Evolutionary conservation across 2,797 vertebrate species (phyloP).

Genomic region (Sebastes nivosus): DNA sequence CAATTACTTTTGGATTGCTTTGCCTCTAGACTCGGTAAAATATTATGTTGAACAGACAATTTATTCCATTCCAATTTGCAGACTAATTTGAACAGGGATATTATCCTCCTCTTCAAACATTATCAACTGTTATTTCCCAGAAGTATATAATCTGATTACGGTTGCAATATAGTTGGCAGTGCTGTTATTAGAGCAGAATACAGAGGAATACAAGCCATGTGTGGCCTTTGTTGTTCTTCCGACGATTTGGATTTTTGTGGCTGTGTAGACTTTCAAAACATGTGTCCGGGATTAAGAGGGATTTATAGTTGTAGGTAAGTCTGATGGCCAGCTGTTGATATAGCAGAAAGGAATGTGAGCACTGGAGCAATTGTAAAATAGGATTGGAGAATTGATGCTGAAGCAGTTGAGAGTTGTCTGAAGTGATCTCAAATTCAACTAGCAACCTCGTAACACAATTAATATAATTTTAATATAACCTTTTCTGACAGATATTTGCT

Average conservation of each 20-base stretch:
- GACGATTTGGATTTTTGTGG: not conserved
- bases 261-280: not conserved
- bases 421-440: slow-evolving; percentile 20
- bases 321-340: slow-evolving; percentile 11
- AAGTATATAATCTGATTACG: slow-evolving; percentile 78
- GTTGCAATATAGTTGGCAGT: slow-evolving; percentile 61
- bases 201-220: slow-evolving; percentile 43
- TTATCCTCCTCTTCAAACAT: slow-evolving; percentile 78
- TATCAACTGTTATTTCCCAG: slow-evolving; percentile 78
- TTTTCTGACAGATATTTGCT: not conserved
- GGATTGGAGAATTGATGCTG: not conserved
- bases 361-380: not conserved
- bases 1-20: slow-evolving; percentile 71
- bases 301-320: not conserved
- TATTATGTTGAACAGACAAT: slow-evolving; percentile 75
- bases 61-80: slow-evolving; percentile 77
- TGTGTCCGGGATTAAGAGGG: not conserved
- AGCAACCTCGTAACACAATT: not conserved
- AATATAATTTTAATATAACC: not conserved
- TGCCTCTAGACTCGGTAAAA: slow-evolving; percentile 66
- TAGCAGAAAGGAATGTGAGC: not conserved
- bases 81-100: slow-evolving; percentile 78
- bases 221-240: slow-evolving; percentile 52
- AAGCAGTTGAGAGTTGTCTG: not conserved
- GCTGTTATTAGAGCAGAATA: slow-evolving; percentile 66